Evolutionary conservation across 2,888 invertebrate genomes (phyloP), one percentile per base, ranked within the genome.

Genomic region (Ornithoptera priamus): DNA sequence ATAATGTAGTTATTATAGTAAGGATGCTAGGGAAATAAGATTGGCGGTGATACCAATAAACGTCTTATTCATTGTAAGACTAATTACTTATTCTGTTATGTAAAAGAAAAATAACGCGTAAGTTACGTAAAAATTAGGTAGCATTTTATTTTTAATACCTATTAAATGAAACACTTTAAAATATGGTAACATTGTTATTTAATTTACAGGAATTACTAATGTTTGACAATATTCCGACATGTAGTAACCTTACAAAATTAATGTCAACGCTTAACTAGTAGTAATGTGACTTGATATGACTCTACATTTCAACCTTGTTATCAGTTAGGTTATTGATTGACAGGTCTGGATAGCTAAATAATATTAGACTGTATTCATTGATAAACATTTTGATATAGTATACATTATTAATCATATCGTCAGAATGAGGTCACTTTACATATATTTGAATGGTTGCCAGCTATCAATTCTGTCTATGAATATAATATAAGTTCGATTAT

Each of bases 161-260:
- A 36, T n/a, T 39, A 24, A 68, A 64, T 36, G 65, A 65, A 71
- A 69, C 57, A 62, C 61, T 46, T 74, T 22, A 30, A 24, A 68
- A 65, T 87, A 85, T 87, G 86, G 90, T 92, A 92, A 92, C 92
- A 92, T 91, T 90, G 87, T 88, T 87, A 89, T 91, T 92, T 91
- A 89, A 85, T 91, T 90, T 90, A 90, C 89, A 89, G 88, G 89
- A 90, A 87, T 86, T 82, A 85, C 91, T 91, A 92, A 92, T 89
- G 88, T 88, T 90, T 90, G 87, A 90, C 90, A 87, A 88, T 88
- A 87, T 87, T 85, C 87, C 85, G 82, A 85, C 85, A 80, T 75
- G 8, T 53, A 88, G 89, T 88, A 89, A 85, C 81, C 82, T 91
- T 90, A 89, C 81, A 90, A 92, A 91, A 91, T 87, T 86, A 89